phyloP scores from a whole-genome alignment of 2,113 vertebrate species.

The Pomatorhinus ruficollis region DNA sequence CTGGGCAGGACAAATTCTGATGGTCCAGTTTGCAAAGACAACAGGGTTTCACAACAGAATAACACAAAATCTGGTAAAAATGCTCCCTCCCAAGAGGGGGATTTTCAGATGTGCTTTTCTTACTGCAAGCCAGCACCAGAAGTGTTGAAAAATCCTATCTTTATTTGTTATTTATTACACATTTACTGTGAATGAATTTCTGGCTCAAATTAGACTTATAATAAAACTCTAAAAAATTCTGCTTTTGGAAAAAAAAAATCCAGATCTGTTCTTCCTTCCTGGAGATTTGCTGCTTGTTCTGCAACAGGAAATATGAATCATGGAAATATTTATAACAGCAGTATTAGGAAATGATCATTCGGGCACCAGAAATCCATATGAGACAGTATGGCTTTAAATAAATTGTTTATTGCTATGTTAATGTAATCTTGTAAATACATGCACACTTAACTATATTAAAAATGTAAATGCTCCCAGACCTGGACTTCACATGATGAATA shows the following conservation, averaged over 20 bases:
- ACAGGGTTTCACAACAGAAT: not conserved
- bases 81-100: rapidly evolving
- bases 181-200: not conserved
- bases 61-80: not conserved
- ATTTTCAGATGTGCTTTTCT: not conserved
- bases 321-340: not conserved
- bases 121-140: not conserved
- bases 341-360: not conserved
- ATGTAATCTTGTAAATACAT: not conserved
- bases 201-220: not conserved
- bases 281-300: not conserved
- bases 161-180: not conserved
- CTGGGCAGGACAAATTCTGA: not conserved
- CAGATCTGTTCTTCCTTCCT: not conserved
- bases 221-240: not conserved
- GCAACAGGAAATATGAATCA: not conserved
- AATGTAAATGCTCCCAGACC: not conserved
- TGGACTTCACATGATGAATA: not conserved
- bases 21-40: not conserved
- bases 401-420: not conserved
- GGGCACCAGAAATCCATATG: not conserved
- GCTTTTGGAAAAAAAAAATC: not conserved
- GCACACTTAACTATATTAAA: constrained; percentile 25
- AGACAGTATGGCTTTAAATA: not conserved
- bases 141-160: not conserved